phyloP scores from a whole-genome alignment of 2,888 invertebrate species.

The Lampropteryx suffumata region DNA sequence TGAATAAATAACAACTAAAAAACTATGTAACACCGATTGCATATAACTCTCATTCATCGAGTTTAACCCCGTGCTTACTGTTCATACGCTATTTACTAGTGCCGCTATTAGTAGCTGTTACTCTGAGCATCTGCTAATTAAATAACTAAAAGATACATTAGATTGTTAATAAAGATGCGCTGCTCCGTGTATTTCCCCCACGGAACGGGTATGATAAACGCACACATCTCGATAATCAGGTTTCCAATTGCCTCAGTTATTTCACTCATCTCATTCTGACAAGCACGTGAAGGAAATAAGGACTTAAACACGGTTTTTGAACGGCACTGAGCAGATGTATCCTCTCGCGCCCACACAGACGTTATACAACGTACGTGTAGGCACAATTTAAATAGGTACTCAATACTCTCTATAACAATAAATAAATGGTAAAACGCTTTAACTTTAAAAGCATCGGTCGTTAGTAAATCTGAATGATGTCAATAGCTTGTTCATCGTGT shows the following conservation, averaged over 20 bases:
- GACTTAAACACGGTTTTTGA: conserved; percentile 9
- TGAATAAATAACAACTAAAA: too few species aligned
- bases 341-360: neutral
- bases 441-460: neutral
- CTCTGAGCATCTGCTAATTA: neutral
- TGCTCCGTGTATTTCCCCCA: conserved; percentile 41
- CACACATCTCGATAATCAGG: conserved; percentile 37
- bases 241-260: conserved; percentile 34
- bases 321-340: conserved; percentile 9
- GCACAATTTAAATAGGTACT: too few species aligned
- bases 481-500: conserved; percentile 8
- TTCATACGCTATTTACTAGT: too few species aligned
- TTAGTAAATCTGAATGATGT: conserved; percentile 4
- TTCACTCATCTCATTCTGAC: conserved; percentile 29
- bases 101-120: too few species aligned
- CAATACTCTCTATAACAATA: neutral
- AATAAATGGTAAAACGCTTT: neutral
- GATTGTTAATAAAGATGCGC: conserved; percentile 23
- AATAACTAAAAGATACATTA: conserved; percentile 1
- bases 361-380: too few species aligned
- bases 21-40: too few species aligned
- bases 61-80: too few species aligned
- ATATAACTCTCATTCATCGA: too few species aligned
- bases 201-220: conserved; percentile 46
- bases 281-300: conserved; percentile 6